Evolutionary conservation across 2,888 invertebrate species (phyloP).

Genomic region (Eueremaeus valkanovi): DNA sequence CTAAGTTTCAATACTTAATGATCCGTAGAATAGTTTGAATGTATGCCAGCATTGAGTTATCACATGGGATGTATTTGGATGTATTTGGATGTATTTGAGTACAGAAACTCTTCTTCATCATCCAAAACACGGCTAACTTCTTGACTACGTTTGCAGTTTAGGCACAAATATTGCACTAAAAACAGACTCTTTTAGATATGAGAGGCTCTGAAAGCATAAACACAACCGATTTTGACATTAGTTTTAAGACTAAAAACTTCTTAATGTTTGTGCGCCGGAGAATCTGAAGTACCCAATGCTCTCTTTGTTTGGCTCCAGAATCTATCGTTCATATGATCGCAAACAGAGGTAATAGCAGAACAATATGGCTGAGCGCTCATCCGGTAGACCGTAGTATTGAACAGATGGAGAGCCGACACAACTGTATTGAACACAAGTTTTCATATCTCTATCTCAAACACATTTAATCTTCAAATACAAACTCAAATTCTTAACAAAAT

Average conservation of each 20-base stretch:
- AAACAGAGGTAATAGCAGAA: too few relatives aligned
- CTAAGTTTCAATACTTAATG: background rate
- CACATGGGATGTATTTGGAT: background rate
- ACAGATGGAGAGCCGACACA: background rate
- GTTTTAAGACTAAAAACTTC: too few relatives aligned
- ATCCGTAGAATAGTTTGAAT: background rate
- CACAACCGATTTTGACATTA: background rate
- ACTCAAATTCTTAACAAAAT: too few relatives aligned
- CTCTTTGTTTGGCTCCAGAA: background rate
- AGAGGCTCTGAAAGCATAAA: too few relatives aligned
- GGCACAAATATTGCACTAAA: background rate
- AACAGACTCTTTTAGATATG: background rate
- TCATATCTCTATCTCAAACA: too few relatives aligned
- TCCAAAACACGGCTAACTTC: background rate
- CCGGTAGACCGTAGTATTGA: background rate
- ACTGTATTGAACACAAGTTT: too few relatives aligned
- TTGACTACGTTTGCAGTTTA: background rate
- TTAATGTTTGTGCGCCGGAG: too few relatives aligned
- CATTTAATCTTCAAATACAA: too few relatives aligned
- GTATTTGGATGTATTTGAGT: too few relatives aligned
- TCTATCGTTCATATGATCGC: too few relatives aligned
- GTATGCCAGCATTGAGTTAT: background rate
- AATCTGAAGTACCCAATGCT: background rate
- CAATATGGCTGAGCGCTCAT: slow-evolving; percentile 9
- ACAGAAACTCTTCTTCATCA: too few relatives aligned